Base-by-base conservation (phyloP, 2,888 invertebrate genomes). In the Adineta ricciae region DNA sequence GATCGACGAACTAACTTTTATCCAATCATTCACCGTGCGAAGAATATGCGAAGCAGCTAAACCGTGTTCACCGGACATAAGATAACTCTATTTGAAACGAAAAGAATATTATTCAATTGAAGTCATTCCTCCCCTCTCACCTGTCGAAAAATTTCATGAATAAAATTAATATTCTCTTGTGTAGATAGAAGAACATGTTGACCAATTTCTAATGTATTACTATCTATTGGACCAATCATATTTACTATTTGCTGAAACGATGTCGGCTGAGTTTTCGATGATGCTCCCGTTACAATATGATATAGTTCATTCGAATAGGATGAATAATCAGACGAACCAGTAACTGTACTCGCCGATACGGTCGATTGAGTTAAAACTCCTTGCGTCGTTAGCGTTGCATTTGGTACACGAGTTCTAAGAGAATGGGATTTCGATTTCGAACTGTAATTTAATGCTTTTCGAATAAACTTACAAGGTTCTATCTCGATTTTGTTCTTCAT, bases 131-230 rank as follows among this genome's bases (percentile, higher is more conserved):
- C 32, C 19, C 4, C 11, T 19, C 86, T 87, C 86, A 90, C 91
- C 91, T 97, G 96, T 49, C 97, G 93, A 89, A 96, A 94, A 86
- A 97, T 93, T 91, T 97, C 97, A 88, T 97, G 95, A 49, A 97
- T 93, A 89, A 97, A 95, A 91, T 97, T 96, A 11, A 97, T 94
- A 90, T 97, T 96, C 87, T 96, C 95, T 83, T 96, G 93, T 72
- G 93, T 94, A 49, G 94, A 93, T 89, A 95, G 96, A 73, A 97
- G 92, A 32, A 96, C 96, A 88, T 95, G 94, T 83, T 95, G 93
- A 0, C 96, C 96, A 85, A 96, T 93, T 84, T 89, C 89, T n/a
- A 78, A 78, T 19, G 32, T 41, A 11, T 41, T 41, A 38, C 41
- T 38, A 78, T 78, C 78, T 11, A 72, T 21, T 84, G 84, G 72